Base-by-base conservation (phyloP, 2,888 invertebrate species). In the Drosophila parthenogenetica region DNA sequence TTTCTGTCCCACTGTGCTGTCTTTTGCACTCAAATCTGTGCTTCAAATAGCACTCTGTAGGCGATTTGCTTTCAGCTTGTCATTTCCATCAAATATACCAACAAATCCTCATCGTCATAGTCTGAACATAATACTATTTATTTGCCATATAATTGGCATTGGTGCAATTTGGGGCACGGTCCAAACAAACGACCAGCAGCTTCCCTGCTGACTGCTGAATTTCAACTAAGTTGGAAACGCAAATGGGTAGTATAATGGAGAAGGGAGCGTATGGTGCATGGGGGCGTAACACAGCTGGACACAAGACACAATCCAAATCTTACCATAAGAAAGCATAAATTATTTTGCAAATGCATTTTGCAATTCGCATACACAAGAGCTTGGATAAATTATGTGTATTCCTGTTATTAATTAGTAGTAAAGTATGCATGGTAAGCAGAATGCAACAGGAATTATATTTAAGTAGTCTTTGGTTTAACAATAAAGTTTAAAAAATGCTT, bases 291-390 rank as follows among this genome's bases (percentile, higher is more conserved):
- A 67, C 73, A 73, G 70, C 64, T 73, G 67, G 73, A 7, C 51
- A 79, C 73, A 77, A 77, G 84, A 77, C 51, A 57, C 51, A 65
- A 70, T 81, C 77, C 67, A 67, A 72, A 61, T 60, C 43, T 35
- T 53, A 32, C 45, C 64, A 62, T 64, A 73, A 73, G 66, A 77
- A 81, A 62, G 54, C 46, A 63, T 65, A 66, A 29, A 72, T 61
- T 65, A 73, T 68, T 73, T 67, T 54, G 57, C 57, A 62, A 61
- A 57, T 66, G 60, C 66, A 72, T 54, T 58, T 51, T 49, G 72
- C 29, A 64, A 43, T 17, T 14, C 40, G 7, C 35, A 49, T 59
- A 29, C 14, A 5, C 40, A 37, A 35, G 37, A 13, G 48, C 39
- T 46, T 46, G 25, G 54, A 32, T 55, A 46, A 46, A 71, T 71